Percentiles rank a stretch among this genome's conserved stretches.
phyloP scores from a whole-genome alignment of 2,797 vertebrate genomes.

The Acanthopagrus latus region DNA sequence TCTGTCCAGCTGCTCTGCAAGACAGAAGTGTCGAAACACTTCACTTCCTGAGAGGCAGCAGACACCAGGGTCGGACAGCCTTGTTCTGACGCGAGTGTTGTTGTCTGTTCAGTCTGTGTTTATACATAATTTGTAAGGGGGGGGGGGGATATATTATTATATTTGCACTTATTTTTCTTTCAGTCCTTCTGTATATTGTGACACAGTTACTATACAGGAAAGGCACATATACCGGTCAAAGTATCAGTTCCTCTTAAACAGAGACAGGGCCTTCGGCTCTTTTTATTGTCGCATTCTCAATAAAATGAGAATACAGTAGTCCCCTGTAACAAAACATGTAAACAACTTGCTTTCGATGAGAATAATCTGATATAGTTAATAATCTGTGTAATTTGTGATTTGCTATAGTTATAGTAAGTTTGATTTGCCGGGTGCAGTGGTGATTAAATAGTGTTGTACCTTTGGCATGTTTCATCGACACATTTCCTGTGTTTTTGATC shows the following conservation, averaged over 20 bases:
- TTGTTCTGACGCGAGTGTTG: neutral
- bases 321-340: constrained; percentile 1
- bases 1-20: constrained; percentile 70
- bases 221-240: constrained; percentile 18
- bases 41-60: constrained; percentile 67
- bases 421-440: neutral
- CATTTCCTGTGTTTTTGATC: neutral
- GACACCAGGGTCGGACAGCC: constrained; percentile 24
- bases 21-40: constrained; percentile 76
- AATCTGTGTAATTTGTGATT: constrained; percentile 13
- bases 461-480: constrained; percentile 1
- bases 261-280: constrained; percentile 18
- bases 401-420: constrained; percentile 24
- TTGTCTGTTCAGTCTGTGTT: constrained; percentile 15
- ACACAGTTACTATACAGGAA: constrained; percentile 30
- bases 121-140: neutral
- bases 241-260: constrained; percentile 63
- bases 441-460: constrained; percentile 11
- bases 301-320: constrained; percentile 27
- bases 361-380: constrained; percentile 54
- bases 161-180: constrained; percentile 7
- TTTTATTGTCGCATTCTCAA: constrained; percentile 22
- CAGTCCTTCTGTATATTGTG: constrained; percentile 20
- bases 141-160: no score
- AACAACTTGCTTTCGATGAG: constrained; percentile 2